These are phyloP conservation scores for Enteromius unitaeniatus DNA, from an alignment of 2,797 vertebrate species.

Conservation along the genomic window DNA sequence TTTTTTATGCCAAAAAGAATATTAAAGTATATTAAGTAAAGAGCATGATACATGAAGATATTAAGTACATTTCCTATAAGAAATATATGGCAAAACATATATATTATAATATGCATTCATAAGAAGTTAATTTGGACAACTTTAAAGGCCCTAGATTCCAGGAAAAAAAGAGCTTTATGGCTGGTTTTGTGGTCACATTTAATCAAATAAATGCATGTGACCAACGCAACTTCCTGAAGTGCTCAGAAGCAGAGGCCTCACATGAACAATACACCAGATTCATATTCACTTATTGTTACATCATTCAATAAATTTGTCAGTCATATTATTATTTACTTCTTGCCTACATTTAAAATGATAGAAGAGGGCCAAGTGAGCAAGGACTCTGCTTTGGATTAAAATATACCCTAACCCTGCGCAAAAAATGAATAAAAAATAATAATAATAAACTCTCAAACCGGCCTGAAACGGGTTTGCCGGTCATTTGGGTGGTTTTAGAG, in stretches of 20 bases:
- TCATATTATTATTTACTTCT: not conserved
- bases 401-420: not conserved
- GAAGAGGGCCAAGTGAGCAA: not conserved
- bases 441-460: not conserved
- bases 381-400: constrained; percentile 13
- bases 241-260: constrained; percentile 70
- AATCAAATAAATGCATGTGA: constrained; percentile 8
- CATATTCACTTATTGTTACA: not conserved
- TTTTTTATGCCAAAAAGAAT: too few species aligned
- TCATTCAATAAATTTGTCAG: not conserved
- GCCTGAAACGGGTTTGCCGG: not conserved
- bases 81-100: too few species aligned
- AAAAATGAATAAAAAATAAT: not conserved
- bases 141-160: too few species aligned
- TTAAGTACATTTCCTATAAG: too few species aligned
- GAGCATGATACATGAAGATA: too few species aligned
- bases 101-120: too few species aligned
- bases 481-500: not conserved
- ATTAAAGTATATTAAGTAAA: too few species aligned
- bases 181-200: not conserved
- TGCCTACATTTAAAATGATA: not conserved
- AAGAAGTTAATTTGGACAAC: too few species aligned
- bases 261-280: not conserved
- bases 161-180: too few species aligned
- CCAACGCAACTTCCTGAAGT: constrained; percentile 73